Evolutionary conservation across 2,797 vertebrate species (phyloP).

Genomic region (Kryptopterus vitreolus): DNA sequence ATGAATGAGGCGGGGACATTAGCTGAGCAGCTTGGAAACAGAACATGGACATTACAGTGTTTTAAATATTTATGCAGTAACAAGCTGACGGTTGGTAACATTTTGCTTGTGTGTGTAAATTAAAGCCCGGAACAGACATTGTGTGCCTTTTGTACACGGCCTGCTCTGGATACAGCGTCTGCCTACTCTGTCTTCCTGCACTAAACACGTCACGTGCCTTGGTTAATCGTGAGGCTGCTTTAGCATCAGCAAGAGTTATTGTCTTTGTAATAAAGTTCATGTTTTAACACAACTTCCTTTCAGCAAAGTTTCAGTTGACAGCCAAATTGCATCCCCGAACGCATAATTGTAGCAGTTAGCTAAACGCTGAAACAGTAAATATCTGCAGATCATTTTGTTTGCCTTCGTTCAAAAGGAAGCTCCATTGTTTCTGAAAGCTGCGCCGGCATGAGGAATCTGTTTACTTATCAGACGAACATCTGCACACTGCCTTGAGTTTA

Average conservation of each 20-base stretch:
- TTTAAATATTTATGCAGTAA: slow-evolving; percentile 4
- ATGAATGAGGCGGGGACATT: neutral
- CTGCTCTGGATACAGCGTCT: neutral
- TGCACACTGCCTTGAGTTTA: slow-evolving; percentile 58
- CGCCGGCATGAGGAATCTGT: slow-evolving; percentile 39
- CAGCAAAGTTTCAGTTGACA: neutral
- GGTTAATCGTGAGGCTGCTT: neutral
- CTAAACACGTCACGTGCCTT: neutral
- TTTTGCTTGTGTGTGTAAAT: neutral
- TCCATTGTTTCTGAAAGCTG: slow-evolving; percentile 52
- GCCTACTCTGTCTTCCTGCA: neutral
- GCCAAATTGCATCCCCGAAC: slow-evolving; percentile 19
- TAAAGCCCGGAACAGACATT: no score
- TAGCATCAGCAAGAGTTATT: neutral
- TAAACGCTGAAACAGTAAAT: slow-evolving; percentile 55
- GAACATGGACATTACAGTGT: neutral
- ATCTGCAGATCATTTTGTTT: slow-evolving; percentile 55
- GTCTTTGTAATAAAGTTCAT: neutral
- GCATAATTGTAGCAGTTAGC: slow-evolving; percentile 27
- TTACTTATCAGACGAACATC: slow-evolving; percentile 64
- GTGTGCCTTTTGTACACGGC: neutral
- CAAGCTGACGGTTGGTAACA: neutral
- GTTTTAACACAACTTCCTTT: slow-evolving; percentile 1
- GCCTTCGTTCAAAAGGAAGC: slow-evolving; percentile 51
- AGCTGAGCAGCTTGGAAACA: neutral